A percentile compares a stretch with the other conserved stretches of the same genome.
Conservation (phyloP, 2,888 invertebrate species). For the Andrena fulva region DNA sequence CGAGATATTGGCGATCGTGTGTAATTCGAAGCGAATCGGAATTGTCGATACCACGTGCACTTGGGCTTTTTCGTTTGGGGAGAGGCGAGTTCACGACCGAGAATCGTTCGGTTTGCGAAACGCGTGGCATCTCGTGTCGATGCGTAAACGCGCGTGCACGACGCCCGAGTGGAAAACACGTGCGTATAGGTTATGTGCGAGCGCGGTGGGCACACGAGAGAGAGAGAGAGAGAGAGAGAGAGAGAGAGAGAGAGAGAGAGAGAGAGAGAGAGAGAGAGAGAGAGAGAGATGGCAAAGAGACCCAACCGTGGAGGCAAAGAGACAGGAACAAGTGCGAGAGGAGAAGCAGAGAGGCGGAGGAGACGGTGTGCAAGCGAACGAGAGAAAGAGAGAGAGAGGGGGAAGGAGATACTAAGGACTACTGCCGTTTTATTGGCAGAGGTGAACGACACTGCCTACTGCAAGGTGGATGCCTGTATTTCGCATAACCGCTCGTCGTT, state of each 20-base stretch:
- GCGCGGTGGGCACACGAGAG: slow-evolving; percentile 8
- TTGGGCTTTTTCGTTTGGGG: not conserved
- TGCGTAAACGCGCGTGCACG: slow-evolving; percentile 35
- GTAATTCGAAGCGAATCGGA: not conserved
- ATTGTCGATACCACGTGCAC: not conserved
- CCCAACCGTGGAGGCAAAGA: slow-evolving; percentile 28
- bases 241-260: slow-evolving; percentile 31
- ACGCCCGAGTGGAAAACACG: slow-evolving; percentile 52
- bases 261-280: slow-evolving; percentile 31
- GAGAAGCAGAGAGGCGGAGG: slow-evolving; percentile 35
- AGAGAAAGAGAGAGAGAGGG: slow-evolving; percentile 13
- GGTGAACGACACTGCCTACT: slow-evolving; percentile 76
- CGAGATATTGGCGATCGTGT: not conserved
- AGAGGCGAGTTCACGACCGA: not conserved
- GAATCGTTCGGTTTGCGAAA: slow-evolving; percentile 11
- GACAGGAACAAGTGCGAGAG: slow-evolving; percentile 43
- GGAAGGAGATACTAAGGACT: slow-evolving; percentile 54
- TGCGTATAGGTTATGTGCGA: slow-evolving; percentile 63
- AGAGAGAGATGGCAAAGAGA: slow-evolving; percentile 28
- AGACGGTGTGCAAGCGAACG: slow-evolving; percentile 28
- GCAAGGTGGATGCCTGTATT: slow-evolving; percentile 69
- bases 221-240: slow-evolving; percentile 25
- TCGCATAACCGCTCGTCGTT: slow-evolving; percentile 65
- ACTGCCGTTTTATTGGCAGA: slow-evolving; percentile 73
- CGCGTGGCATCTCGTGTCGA: slow-evolving; percentile 38